Base-by-base conservation (phyloP, 30 jellyfish, hydroid and myxozoan genomes). In the Aurelia sp. region DNA sequence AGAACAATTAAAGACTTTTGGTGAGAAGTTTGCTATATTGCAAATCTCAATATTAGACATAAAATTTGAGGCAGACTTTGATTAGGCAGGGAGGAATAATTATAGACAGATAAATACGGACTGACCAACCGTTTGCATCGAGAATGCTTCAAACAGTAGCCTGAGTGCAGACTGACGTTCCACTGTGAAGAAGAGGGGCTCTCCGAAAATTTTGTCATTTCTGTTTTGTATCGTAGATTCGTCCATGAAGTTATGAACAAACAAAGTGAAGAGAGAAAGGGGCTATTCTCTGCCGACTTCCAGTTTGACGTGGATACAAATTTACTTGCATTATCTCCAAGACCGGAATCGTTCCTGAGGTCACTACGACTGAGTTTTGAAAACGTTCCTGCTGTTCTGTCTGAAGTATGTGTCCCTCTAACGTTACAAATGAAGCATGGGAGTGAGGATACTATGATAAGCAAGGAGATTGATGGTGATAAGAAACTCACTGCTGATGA, bases 281-380 rank as follows among this genome's bases (percentile, higher is more conserved):
- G 93, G 13, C 30, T 84, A 13, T 84, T 84, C 50, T 57, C 33
- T 17, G 88, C 93, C 33, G 19, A 67, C 0, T 84, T 84, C 63
- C 82, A 44, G 68, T 84, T 84, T 35, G 88, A 84, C 38, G 78
- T 76, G 7, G 78, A 38, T 0, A 20, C 87, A 24, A 18, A 76
- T 30, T n/a, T 48, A 8, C 88, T 72, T 18, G 82, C 30, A 16
- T 24, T 84, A 77, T 72, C 93, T 7, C 93, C 93, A 19, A 73
- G 76, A 52, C 74, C 93, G 17, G 57, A 44, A 10, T 72, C 47
- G 11, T 58, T 84, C 13, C 60, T 70, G 67, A 65, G 52, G 12
- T 84, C 88, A 7, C 30, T 84, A 13, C 64, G 35, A 20, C 27
- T 11, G 38, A 72, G 82, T 48, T 58, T 84, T 15, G 41, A 63